Percentiles rank a stretch among this genome's conserved stretches.
These are phyloP conservation scores for Cecidostiba fungosa DNA, from an alignment of 2,888 invertebrate species.

Conservation along the genomic window DNA sequence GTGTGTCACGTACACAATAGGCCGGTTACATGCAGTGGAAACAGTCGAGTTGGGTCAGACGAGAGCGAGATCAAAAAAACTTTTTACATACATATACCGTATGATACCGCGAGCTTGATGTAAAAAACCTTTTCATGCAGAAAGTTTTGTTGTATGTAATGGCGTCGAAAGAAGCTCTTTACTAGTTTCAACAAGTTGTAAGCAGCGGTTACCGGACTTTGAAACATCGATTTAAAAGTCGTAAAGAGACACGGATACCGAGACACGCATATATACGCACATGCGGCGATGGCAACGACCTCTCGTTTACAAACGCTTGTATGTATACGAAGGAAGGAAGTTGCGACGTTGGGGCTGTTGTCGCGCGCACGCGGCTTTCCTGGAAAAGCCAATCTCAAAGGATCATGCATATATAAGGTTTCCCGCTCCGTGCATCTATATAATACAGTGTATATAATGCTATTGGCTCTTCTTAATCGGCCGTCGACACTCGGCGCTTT, in stretches of 20 bases:
- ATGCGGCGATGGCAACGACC: background rate
- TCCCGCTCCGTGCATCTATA: background rate
- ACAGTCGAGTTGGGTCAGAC: too few species aligned
- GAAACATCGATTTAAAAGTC: background rate
- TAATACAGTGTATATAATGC: too few species aligned
- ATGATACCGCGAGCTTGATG: too few species aligned
- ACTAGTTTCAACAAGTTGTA: background rate
- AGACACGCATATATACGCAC: background rate
- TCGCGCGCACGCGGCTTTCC: background rate
- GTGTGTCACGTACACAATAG: too few species aligned
- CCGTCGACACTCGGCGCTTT: background rate
- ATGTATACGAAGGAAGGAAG: background rate
- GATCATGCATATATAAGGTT: background rate
- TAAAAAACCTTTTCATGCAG: too few species aligned
- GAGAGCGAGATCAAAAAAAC: too few species aligned
- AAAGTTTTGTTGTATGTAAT: too few species aligned
- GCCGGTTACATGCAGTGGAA: too few species aligned
- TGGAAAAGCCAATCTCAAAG: background rate
- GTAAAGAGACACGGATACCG: background rate
- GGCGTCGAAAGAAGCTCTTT: background rate
- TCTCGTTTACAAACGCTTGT: background rate
- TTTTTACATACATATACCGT: too few species aligned
- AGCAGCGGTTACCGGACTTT: background rate
- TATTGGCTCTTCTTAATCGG: too few species aligned
- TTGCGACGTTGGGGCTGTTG: too few species aligned